Percentiles rank a stretch among this genome's conserved stretches.
These are phyloP conservation scores for Sepiola atlantica DNA, from an alignment of 2,888 invertebrate genomes.

Conservation along the genomic window DNA sequence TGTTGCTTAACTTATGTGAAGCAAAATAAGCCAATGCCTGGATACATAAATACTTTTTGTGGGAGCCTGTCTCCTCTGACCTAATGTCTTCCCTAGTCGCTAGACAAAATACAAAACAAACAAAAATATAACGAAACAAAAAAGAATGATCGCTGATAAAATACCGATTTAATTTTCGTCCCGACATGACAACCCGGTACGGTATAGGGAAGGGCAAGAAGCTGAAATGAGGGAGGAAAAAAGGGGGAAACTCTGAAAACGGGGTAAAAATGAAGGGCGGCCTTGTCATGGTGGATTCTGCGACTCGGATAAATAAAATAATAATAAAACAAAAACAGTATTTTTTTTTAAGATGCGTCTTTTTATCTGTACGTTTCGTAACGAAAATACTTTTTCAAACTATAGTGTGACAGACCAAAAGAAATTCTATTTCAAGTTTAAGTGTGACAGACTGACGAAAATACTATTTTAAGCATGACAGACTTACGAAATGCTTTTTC, in stretches of 20 bases:
- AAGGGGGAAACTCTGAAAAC: neutral
- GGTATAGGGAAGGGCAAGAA: neutral
- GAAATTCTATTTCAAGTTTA: too few species aligned
- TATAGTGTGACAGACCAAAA: too few species aligned
- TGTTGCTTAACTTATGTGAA: neutral
- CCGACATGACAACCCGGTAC: neutral
- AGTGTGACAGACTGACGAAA: too few species aligned
- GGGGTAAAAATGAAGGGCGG: neutral
- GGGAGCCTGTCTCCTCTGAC: neutral
- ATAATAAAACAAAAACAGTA: too few species aligned
- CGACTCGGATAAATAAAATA: neutral
- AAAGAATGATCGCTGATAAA: neutral
- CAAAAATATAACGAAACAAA: too few species aligned
- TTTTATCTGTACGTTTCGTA: too few species aligned
- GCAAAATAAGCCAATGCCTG: neutral
- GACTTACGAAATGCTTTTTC: too few species aligned
- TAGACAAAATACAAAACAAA: neutral
- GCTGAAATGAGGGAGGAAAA: neutral
- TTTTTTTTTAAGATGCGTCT: too few species aligned
- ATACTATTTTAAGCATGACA: too few species aligned
- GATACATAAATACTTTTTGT: neutral
- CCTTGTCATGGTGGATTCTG: neutral
- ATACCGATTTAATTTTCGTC: neutral
- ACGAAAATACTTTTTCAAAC: too few species aligned
- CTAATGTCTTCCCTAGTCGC: neutral